Evolutionary conservation across 2,888 invertebrate species (phyloP).

Genomic region (Leucophenga maculata): DNA sequence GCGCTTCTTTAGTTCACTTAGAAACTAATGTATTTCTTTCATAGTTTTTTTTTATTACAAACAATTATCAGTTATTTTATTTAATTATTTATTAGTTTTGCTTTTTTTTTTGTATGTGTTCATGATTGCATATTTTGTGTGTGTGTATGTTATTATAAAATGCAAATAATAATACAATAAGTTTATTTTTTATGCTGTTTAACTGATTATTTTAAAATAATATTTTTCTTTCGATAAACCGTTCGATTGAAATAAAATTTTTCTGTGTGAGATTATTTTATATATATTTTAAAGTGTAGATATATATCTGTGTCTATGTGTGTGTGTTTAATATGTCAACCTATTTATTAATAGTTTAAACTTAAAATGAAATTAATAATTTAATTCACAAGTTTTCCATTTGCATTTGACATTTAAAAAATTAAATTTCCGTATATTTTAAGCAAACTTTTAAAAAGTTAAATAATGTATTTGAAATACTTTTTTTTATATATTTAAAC

Average conservation of each 20-base stretch:
- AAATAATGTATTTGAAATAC: constrained; percentile 35
- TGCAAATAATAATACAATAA: constrained; percentile 60
- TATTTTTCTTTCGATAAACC: neutral
- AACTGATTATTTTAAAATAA: constrained; percentile 22
- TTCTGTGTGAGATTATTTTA: constrained; percentile 10
- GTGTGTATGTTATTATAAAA: constrained; percentile 51
- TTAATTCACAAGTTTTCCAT: constrained; percentile 29
- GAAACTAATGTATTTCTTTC: constrained; percentile 5
- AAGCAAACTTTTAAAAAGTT: constrained; percentile 28
- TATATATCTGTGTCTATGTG: constrained; percentile 38
- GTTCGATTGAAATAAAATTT: neutral
- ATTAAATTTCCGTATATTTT: constrained; percentile 25
- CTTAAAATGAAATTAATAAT: constrained; percentile 2
- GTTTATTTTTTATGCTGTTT: constrained; percentile 39
- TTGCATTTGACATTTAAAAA: constrained; percentile 26
- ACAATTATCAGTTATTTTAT: constrained; percentile 37
- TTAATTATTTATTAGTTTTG: neutral
- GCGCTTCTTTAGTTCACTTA: constrained; percentile 4
- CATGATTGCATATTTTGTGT: constrained; percentile 33
- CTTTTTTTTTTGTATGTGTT: constrained; percentile 31
- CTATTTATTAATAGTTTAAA: constrained; percentile 41
- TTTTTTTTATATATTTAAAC: constrained; percentile 28
- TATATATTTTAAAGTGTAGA: constrained; percentile 3
- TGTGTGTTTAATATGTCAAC: constrained; percentile 36
- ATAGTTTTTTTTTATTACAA: constrained; percentile 25